Conservation (phyloP, 2,113 vertebrate genomes). For the Macrotis lagotis region DNA sequence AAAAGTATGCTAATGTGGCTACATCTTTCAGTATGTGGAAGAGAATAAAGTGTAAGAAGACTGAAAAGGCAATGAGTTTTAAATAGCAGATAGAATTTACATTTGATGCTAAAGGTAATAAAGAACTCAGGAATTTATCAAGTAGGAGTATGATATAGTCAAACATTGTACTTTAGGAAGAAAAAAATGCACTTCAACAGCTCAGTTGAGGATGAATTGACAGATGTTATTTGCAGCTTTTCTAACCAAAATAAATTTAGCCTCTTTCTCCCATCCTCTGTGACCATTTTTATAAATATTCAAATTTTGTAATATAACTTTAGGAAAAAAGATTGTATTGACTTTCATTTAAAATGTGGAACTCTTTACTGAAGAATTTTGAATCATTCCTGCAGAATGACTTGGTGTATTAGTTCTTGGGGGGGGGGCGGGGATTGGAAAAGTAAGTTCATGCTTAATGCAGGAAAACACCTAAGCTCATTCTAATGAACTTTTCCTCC, state of each 20-base stretch:
- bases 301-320: background rate
- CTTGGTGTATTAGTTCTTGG: background rate
- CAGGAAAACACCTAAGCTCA: background rate
- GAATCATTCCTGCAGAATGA: background rate
- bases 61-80: background rate
- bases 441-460: background rate
- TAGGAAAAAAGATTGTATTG: slow-evolving; percentile 8
- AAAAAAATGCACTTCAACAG: background rate
- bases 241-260: slow-evolving; percentile 28
- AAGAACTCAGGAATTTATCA: background rate
- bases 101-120: background rate
- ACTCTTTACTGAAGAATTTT: slow-evolving; percentile 18
- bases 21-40: background rate
- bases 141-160: background rate
- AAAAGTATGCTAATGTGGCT: background rate
- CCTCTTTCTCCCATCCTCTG: background rate
- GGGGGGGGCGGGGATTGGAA: background rate
- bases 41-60: background rate
- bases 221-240: background rate
- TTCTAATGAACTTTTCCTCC: slow-evolving; percentile 20
- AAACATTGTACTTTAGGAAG: background rate
- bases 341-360: slow-evolving; percentile 28
- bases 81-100: background rate
- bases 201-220: background rate
- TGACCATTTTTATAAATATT: background rate